These are phyloP conservation scores for Gorilla gorilla DNA, from an alignment of 2,113 vertebrate species.

Conservation along the genomic window DNA sequence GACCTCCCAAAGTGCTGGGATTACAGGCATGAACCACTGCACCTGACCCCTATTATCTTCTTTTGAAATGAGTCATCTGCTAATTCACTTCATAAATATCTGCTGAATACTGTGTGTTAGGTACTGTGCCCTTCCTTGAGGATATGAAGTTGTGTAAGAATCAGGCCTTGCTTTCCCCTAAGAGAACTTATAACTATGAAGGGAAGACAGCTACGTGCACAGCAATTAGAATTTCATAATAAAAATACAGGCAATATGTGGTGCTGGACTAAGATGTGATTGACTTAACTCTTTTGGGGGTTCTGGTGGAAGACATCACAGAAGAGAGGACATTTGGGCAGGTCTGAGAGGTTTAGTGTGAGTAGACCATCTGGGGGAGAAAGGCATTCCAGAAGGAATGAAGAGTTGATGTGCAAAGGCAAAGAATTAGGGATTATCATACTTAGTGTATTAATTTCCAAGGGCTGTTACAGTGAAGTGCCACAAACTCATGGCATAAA, in stretches of 20 bases:
- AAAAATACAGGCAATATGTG: not conserved
- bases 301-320: not conserved
- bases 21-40: too few species aligned
- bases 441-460: slow-evolving; percentile 7
- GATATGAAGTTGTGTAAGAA: not conserved
- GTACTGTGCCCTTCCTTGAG: not conserved
- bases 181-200: slow-evolving; percentile 37
- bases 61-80: slow-evolving; percentile 31
- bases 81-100: not conserved
- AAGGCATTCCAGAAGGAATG: not conserved
- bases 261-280: not conserved
- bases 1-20: too few species aligned
- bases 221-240: slow-evolving; percentile 19
- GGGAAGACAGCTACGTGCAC: not conserved
- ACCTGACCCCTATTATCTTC: not conserved
- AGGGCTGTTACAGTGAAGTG: not conserved
- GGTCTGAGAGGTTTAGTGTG: not conserved
- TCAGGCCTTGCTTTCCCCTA: not conserved
- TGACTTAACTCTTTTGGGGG: not conserved
- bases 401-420: not conserved
- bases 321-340: not conserved
- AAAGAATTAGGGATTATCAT: not conserved
- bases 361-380: not conserved
- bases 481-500: not conserved
- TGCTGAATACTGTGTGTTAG: slow-evolving; percentile 24